Evolutionary conservation across 2,797 vertebrate species (phyloP).

Genomic region (Podargus strigoides): DNA sequence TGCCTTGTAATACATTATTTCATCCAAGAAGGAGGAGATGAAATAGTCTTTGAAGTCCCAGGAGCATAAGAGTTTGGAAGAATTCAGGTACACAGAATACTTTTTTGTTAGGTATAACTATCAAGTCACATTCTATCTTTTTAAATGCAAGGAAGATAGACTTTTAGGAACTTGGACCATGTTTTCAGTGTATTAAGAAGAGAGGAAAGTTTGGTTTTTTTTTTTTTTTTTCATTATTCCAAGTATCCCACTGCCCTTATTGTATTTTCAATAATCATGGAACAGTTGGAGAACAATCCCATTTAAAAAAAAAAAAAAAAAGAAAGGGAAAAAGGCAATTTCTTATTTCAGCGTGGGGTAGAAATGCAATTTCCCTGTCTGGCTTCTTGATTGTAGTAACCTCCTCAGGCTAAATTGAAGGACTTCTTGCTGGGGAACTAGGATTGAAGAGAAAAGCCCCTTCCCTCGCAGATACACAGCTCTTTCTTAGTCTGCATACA

Average conservation of each 20-base stretch:
- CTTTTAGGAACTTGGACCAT: background rate
- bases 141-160: background rate
- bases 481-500: background rate
- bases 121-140: background rate
- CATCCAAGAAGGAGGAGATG: background rate
- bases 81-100: background rate
- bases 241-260: slow-evolving; percentile 26
- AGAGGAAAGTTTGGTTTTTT: too few relatives aligned
- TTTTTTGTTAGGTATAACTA: background rate
- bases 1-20: background rate
- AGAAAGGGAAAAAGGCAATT: slow-evolving; percentile 19
- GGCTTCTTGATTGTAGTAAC: slow-evolving; percentile 42
- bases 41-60: background rate
- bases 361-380: slow-evolving; percentile 36
- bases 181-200: slow-evolving; percentile 3
- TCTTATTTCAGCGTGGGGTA: slow-evolving; percentile 9
- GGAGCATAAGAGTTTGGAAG: background rate
- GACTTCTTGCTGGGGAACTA: slow-evolving; percentile 30
- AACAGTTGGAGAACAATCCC: slow-evolving; percentile 57
- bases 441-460: background rate
- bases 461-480: background rate
- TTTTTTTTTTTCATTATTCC: background rate
- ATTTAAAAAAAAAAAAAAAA: background rate
- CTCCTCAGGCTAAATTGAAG: slow-evolving; percentile 42
- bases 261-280: slow-evolving; percentile 55